Evolutionary conservation across 2,113 vertebrate genomes (phyloP).

Genomic region (Poecilia latipinna): DNA sequence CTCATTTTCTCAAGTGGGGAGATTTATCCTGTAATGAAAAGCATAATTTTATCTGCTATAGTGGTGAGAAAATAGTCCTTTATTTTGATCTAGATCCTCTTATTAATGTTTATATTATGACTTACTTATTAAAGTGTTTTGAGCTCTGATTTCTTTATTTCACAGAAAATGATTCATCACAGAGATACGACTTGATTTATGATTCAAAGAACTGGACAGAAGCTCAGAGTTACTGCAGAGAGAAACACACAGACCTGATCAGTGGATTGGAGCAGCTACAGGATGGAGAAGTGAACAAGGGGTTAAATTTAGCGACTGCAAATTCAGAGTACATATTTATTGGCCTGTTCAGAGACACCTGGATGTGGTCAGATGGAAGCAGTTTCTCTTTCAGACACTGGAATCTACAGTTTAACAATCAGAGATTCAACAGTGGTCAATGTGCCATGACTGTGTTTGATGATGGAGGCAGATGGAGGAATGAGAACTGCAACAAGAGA

Average conservation of each 20-base stretch:
- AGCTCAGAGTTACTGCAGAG: constrained; percentile 32
- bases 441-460: no score
- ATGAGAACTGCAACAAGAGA: no score
- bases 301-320: not conserved
- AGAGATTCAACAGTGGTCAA: no score
- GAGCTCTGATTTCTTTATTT: not conserved
- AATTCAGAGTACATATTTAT: constrained; percentile 3
- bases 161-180: not conserved
- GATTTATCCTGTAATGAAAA: accelerated
- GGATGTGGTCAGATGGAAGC: not conserved
- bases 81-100: accelerated
- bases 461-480: constrained; percentile 19
- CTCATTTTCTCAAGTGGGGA: accelerated
- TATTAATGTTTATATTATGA: not conserved
- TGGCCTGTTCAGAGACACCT: constrained; percentile 2
- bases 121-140: not conserved
- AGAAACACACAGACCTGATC: constrained; percentile 21
- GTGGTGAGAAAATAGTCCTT: constrained; percentile 29
- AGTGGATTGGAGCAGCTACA: not conserved
- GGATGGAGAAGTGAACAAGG: not conserved
- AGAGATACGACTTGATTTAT: accelerated
- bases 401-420: no score
- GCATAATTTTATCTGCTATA: accelerated
- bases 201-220: accelerated
- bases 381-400: no score